Evolutionary conservation across 2,888 invertebrate genomes (phyloP), one percentile per base, ranked within the genome.

Genomic region (Caenorhabditis afra): DNA sequence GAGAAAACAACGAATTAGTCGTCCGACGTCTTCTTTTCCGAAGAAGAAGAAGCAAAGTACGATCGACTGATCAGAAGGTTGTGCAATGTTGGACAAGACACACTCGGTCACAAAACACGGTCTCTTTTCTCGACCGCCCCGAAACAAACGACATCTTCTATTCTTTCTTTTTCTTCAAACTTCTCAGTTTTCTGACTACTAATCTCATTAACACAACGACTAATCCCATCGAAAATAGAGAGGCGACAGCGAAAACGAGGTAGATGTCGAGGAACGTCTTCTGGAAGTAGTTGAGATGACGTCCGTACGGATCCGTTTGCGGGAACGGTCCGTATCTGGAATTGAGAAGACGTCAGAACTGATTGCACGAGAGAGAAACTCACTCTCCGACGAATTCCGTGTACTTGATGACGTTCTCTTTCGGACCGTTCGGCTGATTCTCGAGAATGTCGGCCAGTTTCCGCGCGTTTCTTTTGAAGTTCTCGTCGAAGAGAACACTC

Each of bases 251-350:
- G 53, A 79, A 64, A 8, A 65, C 5, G 8, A 41, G 44, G 39
- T 55, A 57, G n/a, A 62, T 67, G 35, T 81, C 81, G 12, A 81
- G 29, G 16, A 74, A 68, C 14, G 65, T 68, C 50, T 65, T 73
- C 23, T 81, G 67, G 23, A 81, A 58, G n/a, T 49, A 59, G 47
- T 62, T 64, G 20, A 74, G 65, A 44, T 73, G 62, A 39, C 71
- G 61, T 10, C 71, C 77, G 52, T 65, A 65, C 0, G 81, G 81
- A 41, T 77, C 73, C 68, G 65, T 67, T n/a, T 62, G 37, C 0
- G 71, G 76, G 45, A 81, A 73, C 0, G 80, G 80, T 14, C 80
- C 80, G 39, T 59, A 67, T 64, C 79, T 73, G 50, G 16, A 71
- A 55, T 47, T 50, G n/a, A 50, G 11, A 35, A 8, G 1, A 8